Evolutionary conservation across 1,140 invertebrate species (phyloP).

Genomic region (Meloidogyne chitwoodi): DNA sequence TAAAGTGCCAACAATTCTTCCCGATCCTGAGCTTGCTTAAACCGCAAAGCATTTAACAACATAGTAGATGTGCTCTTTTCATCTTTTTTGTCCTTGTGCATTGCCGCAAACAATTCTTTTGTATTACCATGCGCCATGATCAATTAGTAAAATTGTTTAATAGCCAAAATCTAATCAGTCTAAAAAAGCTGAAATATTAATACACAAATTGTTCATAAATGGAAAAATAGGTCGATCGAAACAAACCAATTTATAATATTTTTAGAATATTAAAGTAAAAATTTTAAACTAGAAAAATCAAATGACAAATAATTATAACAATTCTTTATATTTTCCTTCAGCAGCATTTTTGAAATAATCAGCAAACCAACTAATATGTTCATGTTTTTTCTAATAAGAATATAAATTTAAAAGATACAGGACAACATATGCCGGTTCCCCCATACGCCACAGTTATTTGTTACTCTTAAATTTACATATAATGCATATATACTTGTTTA

Average conservation of each 20-base stretch:
- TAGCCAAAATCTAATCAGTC: no score
- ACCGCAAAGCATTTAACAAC: neutral
- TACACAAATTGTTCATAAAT: no score
- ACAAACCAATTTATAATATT: no score
- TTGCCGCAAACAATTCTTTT: neutral
- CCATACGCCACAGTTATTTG: no score
- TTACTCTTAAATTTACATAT: no score
- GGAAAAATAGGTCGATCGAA: no score
- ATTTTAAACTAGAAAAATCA: neutral
- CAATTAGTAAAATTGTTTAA: no score
- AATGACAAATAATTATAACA: conserved; percentile 10
- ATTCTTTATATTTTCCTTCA: conserved; percentile 25
- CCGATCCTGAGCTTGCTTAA: neutral
- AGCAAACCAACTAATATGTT: conserved; percentile 86
- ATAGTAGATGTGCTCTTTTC: neutral
- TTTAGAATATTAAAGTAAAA: neutral
- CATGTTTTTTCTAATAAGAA: conserved; percentile 71
- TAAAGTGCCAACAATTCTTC: neutral
- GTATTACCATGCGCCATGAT: neutral
- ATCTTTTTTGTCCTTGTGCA: neutral
- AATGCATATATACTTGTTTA: no score
- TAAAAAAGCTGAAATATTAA: no score
- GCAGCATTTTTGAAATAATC: conserved; percentile 74
- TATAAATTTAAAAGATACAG: no score
- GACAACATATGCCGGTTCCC: no score